Percentiles rank a stretch among this genome's conserved stretches.
Conservation (phyloP, 2,113 vertebrate species). For the Phycodurus eques region DNA sequence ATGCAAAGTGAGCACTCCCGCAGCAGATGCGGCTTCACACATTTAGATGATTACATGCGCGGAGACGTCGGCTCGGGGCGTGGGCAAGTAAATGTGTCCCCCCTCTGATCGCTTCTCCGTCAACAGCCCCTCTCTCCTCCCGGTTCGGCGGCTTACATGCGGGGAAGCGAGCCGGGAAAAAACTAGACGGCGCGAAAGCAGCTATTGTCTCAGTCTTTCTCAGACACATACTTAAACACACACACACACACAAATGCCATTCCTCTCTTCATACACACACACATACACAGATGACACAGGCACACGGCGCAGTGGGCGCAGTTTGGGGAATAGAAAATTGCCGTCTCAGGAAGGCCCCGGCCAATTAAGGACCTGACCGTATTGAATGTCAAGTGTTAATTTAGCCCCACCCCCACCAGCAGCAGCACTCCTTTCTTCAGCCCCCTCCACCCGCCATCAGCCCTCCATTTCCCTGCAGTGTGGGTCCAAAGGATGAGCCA, state of each 20-base stretch:
- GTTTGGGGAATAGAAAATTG: conserved; percentile 99
- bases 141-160: no score
- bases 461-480: conserved; percentile 54
- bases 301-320: conserved; percentile 88
- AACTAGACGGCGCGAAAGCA: not conserved
- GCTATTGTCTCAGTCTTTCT: conserved; percentile 42
- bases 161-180: no score
- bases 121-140: no score
- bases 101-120: no score
- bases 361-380: conserved; percentile 99
- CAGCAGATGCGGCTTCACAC: no score
- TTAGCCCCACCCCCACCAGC: conserved; percentile 89
- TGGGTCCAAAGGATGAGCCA: conserved; percentile 90
- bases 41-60: no score
- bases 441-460: conserved; percentile 50
- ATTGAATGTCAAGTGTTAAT: conserved; percentile 99
- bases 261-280: conserved; percentile 2
- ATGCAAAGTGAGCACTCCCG: no score
- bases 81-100: no score
- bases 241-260: not conserved
- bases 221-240: conserved; percentile 58
- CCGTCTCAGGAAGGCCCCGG: conserved; percentile 99
- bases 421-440: conserved; percentile 38
- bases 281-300: conserved; percentile 65
- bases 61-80: no score